A percentile compares a stretch with the other conserved stretches of the same genome.
Evolutionary conservation across 2,797 vertebrate species (phyloP).

Genomic region (Manis crassicaudata): DNA sequence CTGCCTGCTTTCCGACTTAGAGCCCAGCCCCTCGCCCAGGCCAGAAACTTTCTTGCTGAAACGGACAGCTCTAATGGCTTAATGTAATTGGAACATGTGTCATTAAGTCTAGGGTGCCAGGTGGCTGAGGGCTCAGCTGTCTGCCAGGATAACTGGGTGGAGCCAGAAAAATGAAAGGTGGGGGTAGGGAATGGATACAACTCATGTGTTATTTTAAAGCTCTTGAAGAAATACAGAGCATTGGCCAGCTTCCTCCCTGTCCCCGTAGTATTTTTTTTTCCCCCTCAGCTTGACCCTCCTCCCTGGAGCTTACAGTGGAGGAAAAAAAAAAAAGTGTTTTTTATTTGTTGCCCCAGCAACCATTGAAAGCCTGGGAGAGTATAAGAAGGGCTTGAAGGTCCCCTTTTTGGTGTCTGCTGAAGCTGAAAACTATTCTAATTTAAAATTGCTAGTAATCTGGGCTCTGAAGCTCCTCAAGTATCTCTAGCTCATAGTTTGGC

Average conservation of each 20-base stretch:
- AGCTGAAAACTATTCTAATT: neutral
- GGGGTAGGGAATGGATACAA: slow-evolving; percentile 22
- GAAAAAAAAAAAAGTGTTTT: slow-evolving; percentile 29
- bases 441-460: neutral
- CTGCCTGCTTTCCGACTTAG: neutral
- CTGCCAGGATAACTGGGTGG: slow-evolving; percentile 69
- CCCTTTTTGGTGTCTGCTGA: neutral
- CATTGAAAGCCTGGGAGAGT: slow-evolving; percentile 49
- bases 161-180: slow-evolving; percentile 59
- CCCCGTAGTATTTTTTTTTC: slow-evolving; percentile 27
- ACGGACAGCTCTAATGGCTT: slow-evolving; percentile 61
- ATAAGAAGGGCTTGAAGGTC: neutral
- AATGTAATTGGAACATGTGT: slow-evolving; percentile 71
- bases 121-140: slow-evolving; percentile 75
- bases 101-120: slow-evolving; percentile 67
- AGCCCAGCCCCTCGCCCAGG: neutral
- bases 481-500: neutral
- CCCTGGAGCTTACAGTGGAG: slow-evolving; percentile 57
- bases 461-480: neutral
- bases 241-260: slow-evolving; percentile 52
- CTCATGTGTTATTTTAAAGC: slow-evolving; percentile 69
- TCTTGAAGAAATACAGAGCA: slow-evolving; percentile 42
- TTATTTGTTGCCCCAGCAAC: slow-evolving; percentile 68
- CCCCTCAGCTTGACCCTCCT: slow-evolving; percentile 57
- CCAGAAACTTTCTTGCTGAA: slow-evolving; percentile 25